Conservation (phyloP, 2,888 invertebrate genomes). For the Craniophora ligustri region DNA sequence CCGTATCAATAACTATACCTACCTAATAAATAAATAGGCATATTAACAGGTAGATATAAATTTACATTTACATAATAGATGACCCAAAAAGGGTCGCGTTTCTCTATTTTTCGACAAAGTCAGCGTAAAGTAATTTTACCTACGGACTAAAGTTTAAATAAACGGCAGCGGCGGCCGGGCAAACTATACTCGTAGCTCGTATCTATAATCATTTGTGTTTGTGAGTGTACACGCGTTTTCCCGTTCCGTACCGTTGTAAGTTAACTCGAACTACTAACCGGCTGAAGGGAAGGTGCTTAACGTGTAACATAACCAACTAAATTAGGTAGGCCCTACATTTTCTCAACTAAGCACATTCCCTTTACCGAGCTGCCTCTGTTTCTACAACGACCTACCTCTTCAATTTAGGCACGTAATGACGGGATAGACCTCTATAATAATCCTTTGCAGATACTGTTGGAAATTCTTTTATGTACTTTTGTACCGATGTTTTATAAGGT, state of each 20-base stretch:
- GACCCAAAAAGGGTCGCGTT: not conserved
- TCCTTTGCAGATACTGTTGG: conserved; percentile 50
- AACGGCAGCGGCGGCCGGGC: conserved; percentile 5
- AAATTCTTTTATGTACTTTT: conserved; percentile 49
- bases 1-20: no score
- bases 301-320: conserved; percentile 54
- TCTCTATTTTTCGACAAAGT: not conserved
- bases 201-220: conserved; percentile 37
- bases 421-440: conserved; percentile 55
- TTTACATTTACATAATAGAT: no score
- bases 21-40: no score
- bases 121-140: not conserved
- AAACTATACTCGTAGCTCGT: conserved; percentile 16
- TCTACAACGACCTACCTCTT: conserved; percentile 51
- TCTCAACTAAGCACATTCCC: conserved; percentile 55
- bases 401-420: conserved; percentile 53
- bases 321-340: conserved; percentile 53
- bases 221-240: conserved; percentile 45
- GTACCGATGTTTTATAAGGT: conserved; percentile 31
- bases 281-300: conserved; percentile 47
- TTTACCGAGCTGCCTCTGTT: conserved; percentile 47
- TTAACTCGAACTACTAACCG: conserved; percentile 47
- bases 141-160: conserved; percentile 23
- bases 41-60: no score
- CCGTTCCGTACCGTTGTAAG: conserved; percentile 37